A percentile compares a stretch with the other conserved stretches of the same genome.
Conservation (phyloP, 2,888 invertebrate genomes). For the Metellina segmentata region DNA sequence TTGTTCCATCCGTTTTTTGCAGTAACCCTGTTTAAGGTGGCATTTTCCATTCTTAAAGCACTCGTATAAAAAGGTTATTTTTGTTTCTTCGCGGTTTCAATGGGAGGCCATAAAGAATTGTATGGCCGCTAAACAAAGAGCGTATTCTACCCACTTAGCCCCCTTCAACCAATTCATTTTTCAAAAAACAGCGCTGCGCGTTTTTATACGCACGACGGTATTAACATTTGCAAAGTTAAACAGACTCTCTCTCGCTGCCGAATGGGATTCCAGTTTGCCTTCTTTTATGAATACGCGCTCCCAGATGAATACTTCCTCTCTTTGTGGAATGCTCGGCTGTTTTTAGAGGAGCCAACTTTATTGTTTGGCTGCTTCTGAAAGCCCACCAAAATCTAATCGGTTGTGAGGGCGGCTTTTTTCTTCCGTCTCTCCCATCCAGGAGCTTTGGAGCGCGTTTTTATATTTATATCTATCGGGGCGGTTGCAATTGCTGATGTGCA, state of each 20-base stretch:
- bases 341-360: slow-evolving; percentile 70
- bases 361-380: slow-evolving; percentile 64
- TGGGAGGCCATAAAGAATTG: slow-evolving; percentile 76
- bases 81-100: slow-evolving; percentile 75
- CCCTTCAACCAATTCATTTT: slow-evolving; percentile 76
- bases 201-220: slow-evolving; percentile 67
- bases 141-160: slow-evolving; percentile 72
- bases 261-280: slow-evolving; percentile 73
- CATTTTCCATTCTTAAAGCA: slow-evolving; percentile 74
- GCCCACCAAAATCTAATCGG: slow-evolving; percentile 62
- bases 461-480: slow-evolving; percentile 15
- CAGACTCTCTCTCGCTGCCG: slow-evolving; percentile 52
- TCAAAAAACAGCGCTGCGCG: slow-evolving; percentile 70
- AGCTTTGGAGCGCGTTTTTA: slow-evolving; percentile 49
- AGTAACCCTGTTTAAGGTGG: slow-evolving; percentile 72
- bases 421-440: background rate
- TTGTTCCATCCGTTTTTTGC: background rate
- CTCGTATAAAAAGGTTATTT: slow-evolving; percentile 76
- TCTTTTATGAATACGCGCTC: slow-evolving; percentile 73
- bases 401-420: slow-evolving; percentile 8
- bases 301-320: slow-evolving; percentile 71
- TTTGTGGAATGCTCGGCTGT: slow-evolving; percentile 63
- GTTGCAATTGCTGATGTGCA: slow-evolving; percentile 36
- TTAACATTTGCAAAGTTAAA: slow-evolving; percentile 75
- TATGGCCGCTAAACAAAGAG: slow-evolving; percentile 76